Evolutionary conservation across 1,140 invertebrate species (phyloP), one percentile per base, ranked within the genome.

Genomic region (Drosophila murphyi): DNA sequence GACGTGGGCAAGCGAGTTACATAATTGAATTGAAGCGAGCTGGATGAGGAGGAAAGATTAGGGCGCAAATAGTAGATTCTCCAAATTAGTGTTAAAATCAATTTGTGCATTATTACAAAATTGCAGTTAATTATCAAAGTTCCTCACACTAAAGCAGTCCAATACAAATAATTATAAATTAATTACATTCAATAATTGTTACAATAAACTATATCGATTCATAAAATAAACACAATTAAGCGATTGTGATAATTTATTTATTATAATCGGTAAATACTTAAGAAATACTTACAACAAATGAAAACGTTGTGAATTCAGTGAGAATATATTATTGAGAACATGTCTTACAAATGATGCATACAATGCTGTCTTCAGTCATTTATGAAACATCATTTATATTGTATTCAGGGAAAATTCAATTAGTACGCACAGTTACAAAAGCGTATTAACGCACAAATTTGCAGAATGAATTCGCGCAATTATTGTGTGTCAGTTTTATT

Each of bases 401-500:
- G 69, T 68, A 71, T 76, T 65, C 67, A 67, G 65, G 47, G 64
- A 57, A 72, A 85, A 81, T 89, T 89, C 69, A 90, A 89, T 89
- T 89, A 89, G 63, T 72, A 61, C 47, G 47, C 35, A 64, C 47
- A 50, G 45, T 3, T 28, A 43, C 31, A 3, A 41, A 39, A 5
- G 20, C 31, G 37, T 45, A 31, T 35, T n/a, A 3, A 35, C 7
- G 7, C 39, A n/a, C 8, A 47, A 32, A 3, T 6, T n/a, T 61
- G 1, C 34, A 10, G 47, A 37, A 12, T 39, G 39, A 65, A 56
- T 77, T 43, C 78, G 72, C 71, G 52, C 65, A 83, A 68, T 68
- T 69, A 72, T 76, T 78, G 65, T 67, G 72, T 88, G 80, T 74
- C 69, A 80, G 62, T 89, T 89, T 73, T 81, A 89, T 85, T 85